Evolutionary conservation across 2,888 invertebrate species (phyloP).

Genomic region (Iselma pallidipennis): DNA sequence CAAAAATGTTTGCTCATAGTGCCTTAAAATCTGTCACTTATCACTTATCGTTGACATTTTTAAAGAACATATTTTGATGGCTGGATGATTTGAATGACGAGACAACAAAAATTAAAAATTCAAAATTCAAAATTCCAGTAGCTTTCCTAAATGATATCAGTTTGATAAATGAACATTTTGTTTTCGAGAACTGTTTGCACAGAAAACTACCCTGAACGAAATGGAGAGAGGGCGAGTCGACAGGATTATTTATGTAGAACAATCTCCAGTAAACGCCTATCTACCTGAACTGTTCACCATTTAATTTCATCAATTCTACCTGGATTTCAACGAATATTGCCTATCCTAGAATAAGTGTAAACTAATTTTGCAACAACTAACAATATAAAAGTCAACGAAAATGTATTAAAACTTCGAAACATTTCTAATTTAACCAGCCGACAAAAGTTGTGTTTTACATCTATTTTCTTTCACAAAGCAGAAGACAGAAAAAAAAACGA

Average conservation of each 20-base stretch:
- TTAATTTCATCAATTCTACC: slow-evolving; percentile 24
- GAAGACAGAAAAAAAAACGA: neutral
- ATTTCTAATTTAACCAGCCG: slow-evolving; percentile 42
- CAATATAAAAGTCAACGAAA: slow-evolving; percentile 45
- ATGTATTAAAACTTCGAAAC: slow-evolving; percentile 44
- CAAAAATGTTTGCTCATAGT: too few species aligned
- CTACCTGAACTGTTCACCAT: slow-evolving; percentile 41
- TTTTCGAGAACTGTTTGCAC: slow-evolving; percentile 43
- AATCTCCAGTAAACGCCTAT: slow-evolving; percentile 46
- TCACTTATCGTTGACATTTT: too few species aligned
- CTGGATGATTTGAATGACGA: too few species aligned
- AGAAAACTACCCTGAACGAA: slow-evolving; percentile 48
- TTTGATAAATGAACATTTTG: slow-evolving; percentile 17
- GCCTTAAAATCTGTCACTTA: too few species aligned
- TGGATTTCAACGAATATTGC: slow-evolving; percentile 3
- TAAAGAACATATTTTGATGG: too few species aligned
- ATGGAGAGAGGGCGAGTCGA: slow-evolving; percentile 38
- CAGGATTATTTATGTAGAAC: slow-evolving; percentile 49
- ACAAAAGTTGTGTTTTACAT: slow-evolving; percentile 41
- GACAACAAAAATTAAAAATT: too few species aligned
- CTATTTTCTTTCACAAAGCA: neutral
- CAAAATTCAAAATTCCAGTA: neutral
- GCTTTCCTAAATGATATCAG: neutral
- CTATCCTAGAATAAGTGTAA: neutral
- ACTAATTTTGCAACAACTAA: neutral